Evolutionary conservation across 2,888 invertebrate species (phyloP), one percentile per base, ranked within the genome.

Genomic region (Lasioglossum lativentre): DNA sequence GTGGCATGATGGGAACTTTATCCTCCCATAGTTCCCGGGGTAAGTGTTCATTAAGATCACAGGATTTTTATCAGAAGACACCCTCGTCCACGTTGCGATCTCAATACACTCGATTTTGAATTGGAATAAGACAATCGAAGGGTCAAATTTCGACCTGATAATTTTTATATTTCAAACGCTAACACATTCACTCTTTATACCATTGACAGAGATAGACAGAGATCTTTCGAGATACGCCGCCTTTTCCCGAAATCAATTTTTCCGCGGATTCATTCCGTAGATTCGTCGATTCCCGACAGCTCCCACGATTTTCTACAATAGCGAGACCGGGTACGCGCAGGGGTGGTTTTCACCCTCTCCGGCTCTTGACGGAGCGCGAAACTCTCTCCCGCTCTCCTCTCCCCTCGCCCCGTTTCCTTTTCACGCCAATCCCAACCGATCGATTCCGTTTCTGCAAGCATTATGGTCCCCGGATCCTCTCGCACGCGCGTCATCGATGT

Each of bases 371-470:
- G 59, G 27, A 63, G 30, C 30, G 59, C 30, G 59, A 63, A 27
- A 30, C 30, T 30, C 27, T 63, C 52, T 52, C 52, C 10, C 52
- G 8, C 52, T 23, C 52, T 52, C 52, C 30, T 4, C 30, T 14
- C 16, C 27, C 59, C 59, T 27, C 30, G 59, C 30, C 34, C 38
- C 27, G 42, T 42, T 71, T 71, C 70, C 70, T 42, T 71, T 71
- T 71, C 70, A 40, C 70, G 70, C 70, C 70, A 71, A 71, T 71
- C 40, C 40, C 66, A 14, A 71, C 42, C 70, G 70, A 42, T 42
- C 70, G 70, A 71, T 71, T 27, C 42, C 70, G 70, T 42, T 40
- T 71, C 70, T 40, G n/a, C 70, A 38, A n/a, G 70, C 40, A 42
- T 68, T 68, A 68, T 42, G 42, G 70, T n/a, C 27, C 23, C 40